These are phyloP conservation scores for Aurelia aurita complex sp. Pacific DNA, from an alignment of 30 jellyfish, hydroid and myxozoan species.

Conservation along the genomic window DNA sequence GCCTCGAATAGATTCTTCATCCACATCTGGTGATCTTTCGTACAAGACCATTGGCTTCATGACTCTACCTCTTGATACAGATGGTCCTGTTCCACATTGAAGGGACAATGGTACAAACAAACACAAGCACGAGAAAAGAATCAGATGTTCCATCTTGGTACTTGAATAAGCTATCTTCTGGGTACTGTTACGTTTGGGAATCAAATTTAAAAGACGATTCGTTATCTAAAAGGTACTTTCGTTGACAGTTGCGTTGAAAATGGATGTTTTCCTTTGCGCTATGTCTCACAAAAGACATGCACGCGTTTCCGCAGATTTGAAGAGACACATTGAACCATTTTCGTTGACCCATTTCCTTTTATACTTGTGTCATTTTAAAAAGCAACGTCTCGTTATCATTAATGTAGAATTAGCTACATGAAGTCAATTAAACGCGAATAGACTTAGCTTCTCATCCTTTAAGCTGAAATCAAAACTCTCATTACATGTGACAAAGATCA, in stretches of 20 bases:
- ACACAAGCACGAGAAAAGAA: neutral
- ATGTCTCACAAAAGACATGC: neutral
- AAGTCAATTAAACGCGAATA: constrained; percentile 28
- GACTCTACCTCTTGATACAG: constrained; percentile 20
- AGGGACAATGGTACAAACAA: constrained; percentile 6
- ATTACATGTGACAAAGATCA: constrained; percentile 9
- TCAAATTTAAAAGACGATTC: too few relatives aligned
- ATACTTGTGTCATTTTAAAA: constrained; percentile 1
- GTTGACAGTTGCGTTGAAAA: too few relatives aligned
- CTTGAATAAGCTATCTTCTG: too few relatives aligned
- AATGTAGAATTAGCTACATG: constrained; percentile 47
- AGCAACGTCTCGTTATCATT: constrained; percentile 35
- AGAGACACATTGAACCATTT: constrained; percentile 7
- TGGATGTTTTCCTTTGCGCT: too few relatives aligned
- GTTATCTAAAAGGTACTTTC: too few relatives aligned
- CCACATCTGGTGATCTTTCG: constrained; percentile 62
- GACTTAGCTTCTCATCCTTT: constrained; percentile 30
- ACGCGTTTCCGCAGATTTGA: neutral
- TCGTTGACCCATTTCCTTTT: constrained; percentile 2
- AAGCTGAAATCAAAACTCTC: constrained; percentile 52
- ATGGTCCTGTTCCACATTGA: constrained; percentile 54
- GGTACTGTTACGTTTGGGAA: too few relatives aligned
- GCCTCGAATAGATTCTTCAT: constrained; percentile 63
- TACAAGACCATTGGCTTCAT: constrained; percentile 58
- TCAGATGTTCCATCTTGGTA: too few relatives aligned